Conservation (phyloP, 2,888 invertebrate species). For the Agriopis leucophaearia region DNA sequence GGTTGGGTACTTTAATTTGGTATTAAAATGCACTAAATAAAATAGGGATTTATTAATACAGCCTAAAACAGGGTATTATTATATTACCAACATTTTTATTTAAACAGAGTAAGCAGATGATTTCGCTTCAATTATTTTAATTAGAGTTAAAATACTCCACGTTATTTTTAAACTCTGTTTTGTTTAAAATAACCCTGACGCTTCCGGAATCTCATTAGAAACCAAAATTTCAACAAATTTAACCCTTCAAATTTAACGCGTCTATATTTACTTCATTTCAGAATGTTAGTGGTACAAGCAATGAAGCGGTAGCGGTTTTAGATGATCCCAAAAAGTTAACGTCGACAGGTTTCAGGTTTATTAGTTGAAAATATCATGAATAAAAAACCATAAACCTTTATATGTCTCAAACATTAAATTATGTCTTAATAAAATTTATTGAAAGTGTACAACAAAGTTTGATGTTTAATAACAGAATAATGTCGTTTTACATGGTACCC, state of each 20-base stretch:
- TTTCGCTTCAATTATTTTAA: not conserved
- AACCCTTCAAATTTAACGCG: conserved; percentile 61
- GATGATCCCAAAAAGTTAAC: too few relatives aligned
- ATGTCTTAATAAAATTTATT: too few relatives aligned
- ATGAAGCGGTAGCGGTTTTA: conserved; percentile 6
- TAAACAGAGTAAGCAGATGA: not conserved
- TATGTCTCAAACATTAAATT: too few relatives aligned
- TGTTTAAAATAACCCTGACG: conserved; percentile 6
- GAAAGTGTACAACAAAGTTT: too few relatives aligned
- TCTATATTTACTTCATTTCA: conserved; percentile 52
- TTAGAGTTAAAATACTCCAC: not conserved
- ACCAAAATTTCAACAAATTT: conserved; percentile 54
- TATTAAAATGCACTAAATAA: not conserved
- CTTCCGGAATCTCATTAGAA: conserved; percentile 19
- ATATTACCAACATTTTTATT: too few relatives aligned
- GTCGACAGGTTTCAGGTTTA: too few relatives aligned
- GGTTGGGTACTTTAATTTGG: not conserved
- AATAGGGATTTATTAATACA: not conserved
- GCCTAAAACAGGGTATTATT: too few relatives aligned
- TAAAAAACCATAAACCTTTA: too few relatives aligned
- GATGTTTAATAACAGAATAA: too few relatives aligned
- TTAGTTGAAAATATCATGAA: too few relatives aligned
- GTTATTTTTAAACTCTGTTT: conserved; percentile 7
- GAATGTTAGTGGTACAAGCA: conserved; percentile 17
- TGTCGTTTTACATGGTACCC: too few relatives aligned